Percentiles rank a stretch among this genome's conserved stretches.
phyloP scores from a whole-genome alignment of 2,113 vertebrate genomes.

The Apteryx mantelli region DNA sequence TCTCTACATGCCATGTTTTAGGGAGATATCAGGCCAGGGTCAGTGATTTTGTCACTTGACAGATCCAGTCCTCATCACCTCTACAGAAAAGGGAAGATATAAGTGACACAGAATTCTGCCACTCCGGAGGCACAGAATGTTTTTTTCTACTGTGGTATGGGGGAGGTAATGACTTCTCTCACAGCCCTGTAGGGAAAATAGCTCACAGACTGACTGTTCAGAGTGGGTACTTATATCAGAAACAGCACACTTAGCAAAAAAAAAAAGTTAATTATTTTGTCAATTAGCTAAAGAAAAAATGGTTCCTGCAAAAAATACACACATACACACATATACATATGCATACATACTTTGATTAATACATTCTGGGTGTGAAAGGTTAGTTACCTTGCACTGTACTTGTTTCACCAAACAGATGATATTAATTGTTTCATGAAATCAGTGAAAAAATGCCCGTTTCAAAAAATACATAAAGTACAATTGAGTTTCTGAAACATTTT shows the following conservation, averaged over 20 bases:
- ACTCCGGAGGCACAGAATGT: neutral
- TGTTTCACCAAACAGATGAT: neutral
- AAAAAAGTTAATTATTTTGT: neutral
- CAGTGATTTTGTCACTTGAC: slow-evolving; percentile 40
- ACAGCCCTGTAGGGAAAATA: neutral
- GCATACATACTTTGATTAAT: neutral
- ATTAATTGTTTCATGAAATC: neutral
- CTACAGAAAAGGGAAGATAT: neutral
- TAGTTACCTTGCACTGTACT: neutral
- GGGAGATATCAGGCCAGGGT: slow-evolving; percentile 17
- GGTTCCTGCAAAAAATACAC: neutral
- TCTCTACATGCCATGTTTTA: neutral
- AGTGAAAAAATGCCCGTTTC: neutral
- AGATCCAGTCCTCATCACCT: slow-evolving; percentile 36
- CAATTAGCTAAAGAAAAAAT: neutral
- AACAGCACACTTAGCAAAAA: neutral
- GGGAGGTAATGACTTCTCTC: neutral
- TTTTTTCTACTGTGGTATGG: neutral
- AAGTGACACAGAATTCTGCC: slow-evolving; percentile 3
- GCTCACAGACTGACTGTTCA: neutral
- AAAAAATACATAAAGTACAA: slow-evolving; percentile 10
- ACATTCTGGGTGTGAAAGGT: neutral
- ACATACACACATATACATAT: neutral
- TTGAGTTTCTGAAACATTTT: slow-evolving; percentile 38
- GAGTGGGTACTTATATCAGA: neutral